Conservation (phyloP, 2,113 vertebrate genomes). For the Colius striatus region DNA sequence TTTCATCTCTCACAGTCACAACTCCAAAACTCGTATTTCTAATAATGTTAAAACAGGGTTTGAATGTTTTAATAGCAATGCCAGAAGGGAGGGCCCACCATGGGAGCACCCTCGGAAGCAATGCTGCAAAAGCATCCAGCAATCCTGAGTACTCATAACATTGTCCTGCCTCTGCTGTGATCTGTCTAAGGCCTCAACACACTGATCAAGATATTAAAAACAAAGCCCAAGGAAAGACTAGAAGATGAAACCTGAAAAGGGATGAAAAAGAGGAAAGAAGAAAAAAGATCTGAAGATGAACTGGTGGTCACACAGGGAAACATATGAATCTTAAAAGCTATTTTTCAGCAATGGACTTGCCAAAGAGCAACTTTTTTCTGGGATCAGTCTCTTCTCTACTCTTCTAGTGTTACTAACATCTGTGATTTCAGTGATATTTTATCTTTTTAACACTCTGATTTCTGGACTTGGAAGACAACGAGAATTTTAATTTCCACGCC, state of each 20-base stretch:
- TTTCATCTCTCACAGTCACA: neutral
- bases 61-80: neutral
- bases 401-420: neutral
- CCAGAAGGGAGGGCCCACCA: neutral
- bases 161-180: neutral
- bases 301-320: neutral
- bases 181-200: neutral
- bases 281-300: neutral
- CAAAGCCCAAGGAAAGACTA: neutral
- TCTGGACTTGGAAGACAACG: neutral
- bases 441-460: neutral
- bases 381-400: neutral
- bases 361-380: neutral
- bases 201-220: neutral
- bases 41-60: neutral
- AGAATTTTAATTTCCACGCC: neutral
- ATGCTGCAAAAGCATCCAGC: neutral
- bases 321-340: fast-evolving
- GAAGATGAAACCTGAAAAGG: neutral
- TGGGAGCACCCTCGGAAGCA: neutral
- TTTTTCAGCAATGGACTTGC: neutral
- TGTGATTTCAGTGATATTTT: neutral
- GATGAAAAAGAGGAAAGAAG: neutral
- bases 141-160: neutral
- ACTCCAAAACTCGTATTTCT: neutral